Conservation (phyloP, 2,113 vertebrate species). For the Perognathus longimembris region DNA sequence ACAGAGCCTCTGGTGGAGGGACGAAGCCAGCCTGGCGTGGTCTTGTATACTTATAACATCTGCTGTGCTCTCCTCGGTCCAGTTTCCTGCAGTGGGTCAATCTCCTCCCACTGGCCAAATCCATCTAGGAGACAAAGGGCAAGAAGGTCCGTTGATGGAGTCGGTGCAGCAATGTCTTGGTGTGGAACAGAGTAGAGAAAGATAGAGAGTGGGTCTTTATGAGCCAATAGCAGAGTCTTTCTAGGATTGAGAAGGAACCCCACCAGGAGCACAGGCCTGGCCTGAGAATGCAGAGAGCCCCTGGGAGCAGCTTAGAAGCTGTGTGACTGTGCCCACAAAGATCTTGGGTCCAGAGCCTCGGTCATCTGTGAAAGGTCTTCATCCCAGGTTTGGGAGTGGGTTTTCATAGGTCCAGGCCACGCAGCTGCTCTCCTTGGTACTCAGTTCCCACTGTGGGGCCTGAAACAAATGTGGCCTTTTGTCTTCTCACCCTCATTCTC, state of each 20-base stretch:
- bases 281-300: neutral
- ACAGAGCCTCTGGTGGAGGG: neutral
- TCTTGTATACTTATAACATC: too few species aligned
- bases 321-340: neutral
- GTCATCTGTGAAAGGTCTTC: too few species aligned
- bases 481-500: neutral
- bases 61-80: neutral
- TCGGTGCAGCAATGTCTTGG: neutral
- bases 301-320: neutral
- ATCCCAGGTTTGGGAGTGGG: neutral
- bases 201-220: neutral
- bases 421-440: neutral
- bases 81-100: neutral
- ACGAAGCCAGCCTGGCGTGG: neutral
- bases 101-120: neutral
- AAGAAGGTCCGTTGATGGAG: neutral
- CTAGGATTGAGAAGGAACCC: neutral
- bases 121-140: neutral
- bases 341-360: too few species aligned
- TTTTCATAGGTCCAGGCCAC: neutral
- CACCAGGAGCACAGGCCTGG: neutral
- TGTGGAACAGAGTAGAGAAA: neutral
- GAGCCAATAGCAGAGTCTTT: fast-evolving
- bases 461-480: neutral
- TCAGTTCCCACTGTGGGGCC: neutral